Evolutionary conservation across 2,113 vertebrate species (phyloP).

Genomic region (Dissostichus mawsoni): DNA sequence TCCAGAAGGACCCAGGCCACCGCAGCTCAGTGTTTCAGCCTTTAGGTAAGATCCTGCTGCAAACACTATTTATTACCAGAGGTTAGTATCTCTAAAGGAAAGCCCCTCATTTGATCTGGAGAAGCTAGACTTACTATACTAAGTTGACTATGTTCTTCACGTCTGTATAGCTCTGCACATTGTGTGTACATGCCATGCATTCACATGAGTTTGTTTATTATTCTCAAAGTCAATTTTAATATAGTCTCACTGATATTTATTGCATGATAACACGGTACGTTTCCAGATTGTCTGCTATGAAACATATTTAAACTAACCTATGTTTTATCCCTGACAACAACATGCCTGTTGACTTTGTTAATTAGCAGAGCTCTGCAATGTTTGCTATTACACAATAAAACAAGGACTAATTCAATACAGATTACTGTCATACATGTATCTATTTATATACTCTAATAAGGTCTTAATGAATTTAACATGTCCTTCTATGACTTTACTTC

Average conservation of each 20-base stretch:
- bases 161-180: not conserved
- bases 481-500: not conserved
- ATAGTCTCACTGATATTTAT: not conserved
- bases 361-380: constrained; percentile 25
- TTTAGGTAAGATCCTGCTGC: constrained; percentile 81
- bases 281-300: not conserved
- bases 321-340: constrained; percentile 18
- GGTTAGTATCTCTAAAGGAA: no score
- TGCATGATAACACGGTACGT: not conserved
- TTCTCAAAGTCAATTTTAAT: not conserved
- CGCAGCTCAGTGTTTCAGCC: constrained; percentile 92
- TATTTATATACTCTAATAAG: not conserved
- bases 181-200: not conserved
- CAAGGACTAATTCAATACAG: not conserved
- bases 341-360: constrained; percentile 4
- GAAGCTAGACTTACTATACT: not conserved
- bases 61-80: no score
- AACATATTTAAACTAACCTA: not conserved
- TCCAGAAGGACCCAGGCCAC: constrained; percentile 95
- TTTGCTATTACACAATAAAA: constrained; percentile 16
- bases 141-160: not conserved
- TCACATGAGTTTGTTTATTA: not conserved
- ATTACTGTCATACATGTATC: not conserved
- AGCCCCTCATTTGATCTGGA: not conserved
- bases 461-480: not conserved